Percentiles rank a stretch among this genome's conserved stretches.
These are phyloP conservation scores for Clistopyga incitator DNA, from an alignment of 2,888 invertebrate species.

Conservation along the genomic window DNA sequence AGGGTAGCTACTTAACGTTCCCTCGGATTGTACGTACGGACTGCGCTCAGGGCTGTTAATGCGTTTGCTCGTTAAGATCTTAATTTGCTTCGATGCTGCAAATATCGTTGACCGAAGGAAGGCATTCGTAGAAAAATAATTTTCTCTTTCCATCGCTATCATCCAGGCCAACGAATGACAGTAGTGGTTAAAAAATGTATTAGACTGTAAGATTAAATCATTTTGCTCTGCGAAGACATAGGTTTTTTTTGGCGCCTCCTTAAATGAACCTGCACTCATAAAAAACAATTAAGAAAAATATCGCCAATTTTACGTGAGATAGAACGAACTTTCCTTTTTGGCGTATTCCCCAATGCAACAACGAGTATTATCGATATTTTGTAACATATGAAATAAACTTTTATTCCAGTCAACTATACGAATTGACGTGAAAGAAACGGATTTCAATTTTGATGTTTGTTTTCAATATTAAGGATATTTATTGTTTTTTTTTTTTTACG, in stretches of 20 bases:
- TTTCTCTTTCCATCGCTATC: neutral
- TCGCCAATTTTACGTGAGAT: too few species aligned
- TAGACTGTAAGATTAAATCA: neutral
- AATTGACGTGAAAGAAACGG: too few species aligned
- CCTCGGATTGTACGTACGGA: constrained; percentile 32
- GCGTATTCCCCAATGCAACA: too few species aligned
- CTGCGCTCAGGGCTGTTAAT: constrained; percentile 22
- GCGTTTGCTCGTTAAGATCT: constrained; percentile 34
- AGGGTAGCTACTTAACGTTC: constrained; percentile 34
- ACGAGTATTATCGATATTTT: too few species aligned
- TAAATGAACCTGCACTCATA: too few species aligned
- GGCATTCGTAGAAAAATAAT: neutral
- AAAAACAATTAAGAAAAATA: too few species aligned
- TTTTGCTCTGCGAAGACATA: constrained; percentile 9
- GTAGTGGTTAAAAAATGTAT: constrained; percentile 8
- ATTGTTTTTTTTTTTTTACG: neutral
- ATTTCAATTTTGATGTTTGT: too few species aligned
- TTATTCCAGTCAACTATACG: too few species aligned
- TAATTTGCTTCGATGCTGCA: constrained; percentile 9
- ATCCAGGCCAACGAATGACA: neutral
- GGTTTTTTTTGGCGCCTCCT: too few species aligned
- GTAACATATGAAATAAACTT: too few species aligned
- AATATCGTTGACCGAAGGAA: constrained; percentile 5
- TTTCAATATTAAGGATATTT: too few species aligned
- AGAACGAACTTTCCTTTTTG: too few species aligned